Base-by-base conservation (phyloP, 1,140 invertebrate genomes). In the Brachionus rotundiformis region DNA sequence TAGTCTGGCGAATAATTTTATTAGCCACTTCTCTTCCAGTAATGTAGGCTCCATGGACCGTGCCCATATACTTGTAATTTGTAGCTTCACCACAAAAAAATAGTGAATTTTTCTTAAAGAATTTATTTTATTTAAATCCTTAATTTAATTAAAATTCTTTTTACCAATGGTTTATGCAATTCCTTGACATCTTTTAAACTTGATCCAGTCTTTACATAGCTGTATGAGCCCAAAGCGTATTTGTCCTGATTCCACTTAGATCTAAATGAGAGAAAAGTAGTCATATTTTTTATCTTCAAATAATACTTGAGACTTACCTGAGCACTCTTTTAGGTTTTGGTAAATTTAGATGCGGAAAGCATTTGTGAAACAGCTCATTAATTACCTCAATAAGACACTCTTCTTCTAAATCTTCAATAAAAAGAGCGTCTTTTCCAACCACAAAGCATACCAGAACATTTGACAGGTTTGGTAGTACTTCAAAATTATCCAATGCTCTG, bases 21-120 rank as follows among this genome's bases (percentile, higher is more conserved):
- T 77, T 77, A 44, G 73, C 73, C 10, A 94, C 94, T 39, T 93
- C 94, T 16, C 91, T 91, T 1, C 95, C 95, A 41, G 92, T 94
- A 19, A 96, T 88, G 85, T 94, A 95, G 4, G 95, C 95, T 10
- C 95, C 95, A 86, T 97, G 95, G 29, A 94, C 94, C 3, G 95
- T 97, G 19, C 94, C 95, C 86, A 95, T 97, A 87, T 95, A 96
- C 85, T 91, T 93, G 84, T 92, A 92, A 89, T 96, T 94, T 3
- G 94, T 96, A 83, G 96, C 95, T 89, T 97, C 95, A 16, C 95
- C 95, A 83, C 94, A 94, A 90, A 96, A 96, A 82, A 94, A 87
- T 79, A 95, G 86, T n/a, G 90, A 89, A 75, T 93, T 92, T 92
- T 94, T 36, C 73, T 77, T 5, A 23, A 23, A 23, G 5, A 33